Evolutionary conservation across 2,888 invertebrate species (phyloP), one percentile per base, ranked within the genome.

Genomic region (Caenorhabditis macrosperma): DNA sequence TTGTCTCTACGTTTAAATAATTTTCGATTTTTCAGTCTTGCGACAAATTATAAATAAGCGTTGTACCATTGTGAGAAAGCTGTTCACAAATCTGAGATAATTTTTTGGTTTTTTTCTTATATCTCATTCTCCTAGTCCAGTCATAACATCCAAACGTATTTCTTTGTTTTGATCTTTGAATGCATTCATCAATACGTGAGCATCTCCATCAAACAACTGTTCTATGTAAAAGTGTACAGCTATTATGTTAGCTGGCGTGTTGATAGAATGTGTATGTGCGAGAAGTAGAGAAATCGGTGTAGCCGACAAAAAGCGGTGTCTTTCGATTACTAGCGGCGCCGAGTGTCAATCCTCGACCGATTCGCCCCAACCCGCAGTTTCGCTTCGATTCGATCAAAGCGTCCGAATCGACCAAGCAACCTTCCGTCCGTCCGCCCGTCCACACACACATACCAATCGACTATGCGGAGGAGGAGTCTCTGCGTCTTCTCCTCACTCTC

Each of bases 381-480:
- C 17, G 48, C 22, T 26, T 22, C 22, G 48, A 48, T 48, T 20
- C 33, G 35, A 50, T 63, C 50, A 52, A 22, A 41, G 46, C 20
- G 26, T 60, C 46, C 68, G 68, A 69, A 41, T 33, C 59, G 59
- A 52, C 68, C 28, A 55, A 41, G 20, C 41, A 30, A 44, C 66
- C 66, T 50, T 67, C 54, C 38, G 22, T 67, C 48, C 38, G 68
- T 68, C 68, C 17, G 57, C 24, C 48, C 24, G 59, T 50, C 48
- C 38, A 59, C 68, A 71, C 30, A 38, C 24, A 59, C 50, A 69
- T 28, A 57, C 55, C 55, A 57, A 66, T 28, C 59, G 59, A 44
- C 52, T 71, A 60, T 71, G 71, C 60, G 61, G 71, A 61, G 71
- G 61, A 61, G 71, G 71, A 71, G 71, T 61, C 60, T 59, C 28